Conservation (phyloP, 2,888 invertebrate species). For the Allacma fusca region DNA sequence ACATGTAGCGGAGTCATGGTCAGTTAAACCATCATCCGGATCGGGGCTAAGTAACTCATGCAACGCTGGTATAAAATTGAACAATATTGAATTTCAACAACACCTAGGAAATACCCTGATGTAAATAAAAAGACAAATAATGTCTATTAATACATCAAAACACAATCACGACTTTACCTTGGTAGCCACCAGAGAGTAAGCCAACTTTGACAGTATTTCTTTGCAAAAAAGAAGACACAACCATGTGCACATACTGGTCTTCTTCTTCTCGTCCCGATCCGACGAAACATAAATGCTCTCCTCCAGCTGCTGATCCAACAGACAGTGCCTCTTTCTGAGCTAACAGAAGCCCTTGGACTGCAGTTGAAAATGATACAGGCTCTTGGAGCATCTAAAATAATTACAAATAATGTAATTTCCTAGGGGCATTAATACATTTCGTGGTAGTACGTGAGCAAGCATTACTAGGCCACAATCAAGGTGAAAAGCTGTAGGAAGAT, state of each 20-base stretch:
- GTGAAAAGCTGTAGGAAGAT: slow-evolving; percentile 96
- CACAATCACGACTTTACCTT: slow-evolving; percentile 64
- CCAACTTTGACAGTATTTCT: slow-evolving; percentile 92
- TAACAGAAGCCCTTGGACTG: slow-evolving; percentile 88
- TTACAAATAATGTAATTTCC: neutral
- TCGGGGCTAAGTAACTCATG: slow-evolving; percentile 71
- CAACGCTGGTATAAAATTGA: slow-evolving; percentile 68
- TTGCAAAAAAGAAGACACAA: slow-evolving; percentile 95
- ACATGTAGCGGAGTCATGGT: slow-evolving; percentile 82
- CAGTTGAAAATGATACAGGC: slow-evolving; percentile 91
- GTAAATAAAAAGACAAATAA: too few relatives aligned
- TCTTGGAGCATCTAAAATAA: slow-evolving; percentile 85
- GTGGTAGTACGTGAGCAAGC: neutral
- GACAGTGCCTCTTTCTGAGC: slow-evolving; percentile 88
- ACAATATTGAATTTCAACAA: neutral
- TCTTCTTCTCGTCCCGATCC: slow-evolving; percentile 71
- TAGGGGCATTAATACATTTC: neutral
- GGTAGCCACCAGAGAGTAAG: slow-evolving; percentile 89
- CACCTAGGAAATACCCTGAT: too few relatives aligned
- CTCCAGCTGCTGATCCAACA: slow-evolving; percentile 84
- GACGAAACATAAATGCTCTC: slow-evolving; percentile 86
- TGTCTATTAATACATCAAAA: too few relatives aligned
- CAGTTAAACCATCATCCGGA: slow-evolving; percentile 80
- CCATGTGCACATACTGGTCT: slow-evolving; percentile 97
- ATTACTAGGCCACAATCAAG: slow-evolving; percentile 88